A percentile compares a stretch with the other conserved stretches of the same genome.
Evolutionary conservation across 2,797 vertebrate species (phyloP).

Genomic region (Sternarchorhynchus goeldii): DNA sequence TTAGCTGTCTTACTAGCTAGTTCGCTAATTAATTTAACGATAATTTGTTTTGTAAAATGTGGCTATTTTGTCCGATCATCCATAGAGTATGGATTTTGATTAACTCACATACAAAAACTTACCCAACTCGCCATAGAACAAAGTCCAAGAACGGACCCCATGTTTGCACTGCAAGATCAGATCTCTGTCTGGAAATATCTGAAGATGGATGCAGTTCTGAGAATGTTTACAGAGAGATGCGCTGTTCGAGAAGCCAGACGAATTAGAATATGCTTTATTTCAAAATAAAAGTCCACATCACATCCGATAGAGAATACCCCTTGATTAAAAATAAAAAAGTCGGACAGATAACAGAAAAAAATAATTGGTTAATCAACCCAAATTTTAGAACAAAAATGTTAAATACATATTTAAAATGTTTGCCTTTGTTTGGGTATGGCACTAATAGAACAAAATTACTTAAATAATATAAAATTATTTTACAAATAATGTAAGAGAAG

Average conservation of each 20-base stretch:
- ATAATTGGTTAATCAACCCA: too few species aligned
- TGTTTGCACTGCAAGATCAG: slow-evolving; percentile 58
- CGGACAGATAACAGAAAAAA: too few species aligned
- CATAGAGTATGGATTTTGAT: not conserved
- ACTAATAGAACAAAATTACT: too few species aligned
- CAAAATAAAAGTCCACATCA: too few species aligned
- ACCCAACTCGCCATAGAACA: slow-evolving; percentile 97
- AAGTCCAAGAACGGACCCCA: slow-evolving; percentile 90
- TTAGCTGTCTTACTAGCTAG: too few species aligned
- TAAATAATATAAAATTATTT: not conserved
- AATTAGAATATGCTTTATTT: too few species aligned
- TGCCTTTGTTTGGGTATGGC: not conserved
- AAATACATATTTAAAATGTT: not conserved
- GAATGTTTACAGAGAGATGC: slow-evolving; percentile 12
- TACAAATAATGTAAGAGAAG: not conserved
- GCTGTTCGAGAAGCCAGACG: not conserved
- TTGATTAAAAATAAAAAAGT: too few species aligned
- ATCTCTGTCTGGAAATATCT: not conserved
- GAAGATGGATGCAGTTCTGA: slow-evolving; percentile 58
- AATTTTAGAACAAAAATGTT: not conserved
- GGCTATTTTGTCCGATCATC: too few species aligned
- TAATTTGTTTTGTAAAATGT: too few species aligned
- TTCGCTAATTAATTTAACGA: too few species aligned
- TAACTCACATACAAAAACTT: slow-evolving; percentile 47
- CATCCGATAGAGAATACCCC: too few species aligned